Conservation (phyloP, 2,888 invertebrate species). For the Galerucella calmariensis region DNA sequence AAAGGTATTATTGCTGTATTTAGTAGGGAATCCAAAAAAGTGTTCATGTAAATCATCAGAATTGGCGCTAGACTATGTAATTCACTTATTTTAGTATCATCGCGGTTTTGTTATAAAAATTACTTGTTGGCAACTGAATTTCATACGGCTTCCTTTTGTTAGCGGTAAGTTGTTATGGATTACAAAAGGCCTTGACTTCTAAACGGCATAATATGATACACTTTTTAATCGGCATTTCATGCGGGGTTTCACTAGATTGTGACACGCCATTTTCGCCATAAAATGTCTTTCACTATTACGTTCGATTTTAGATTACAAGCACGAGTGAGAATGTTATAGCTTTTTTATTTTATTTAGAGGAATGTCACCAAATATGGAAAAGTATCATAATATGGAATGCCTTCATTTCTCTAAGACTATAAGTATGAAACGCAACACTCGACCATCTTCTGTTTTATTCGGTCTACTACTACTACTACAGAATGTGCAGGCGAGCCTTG, state of each 20-base stretch:
- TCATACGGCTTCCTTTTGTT: conserved; percentile 16
- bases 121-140: neutral
- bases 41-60: neutral
- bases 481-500: no score
- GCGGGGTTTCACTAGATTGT: conserved; percentile 31
- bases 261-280: conserved; percentile 27
- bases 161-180: neutral
- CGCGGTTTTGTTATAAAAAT: neutral
- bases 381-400: no score
- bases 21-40: neutral
- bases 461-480: no score
- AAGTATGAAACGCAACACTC: no score
- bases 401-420: no score
- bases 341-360: no score
- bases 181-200: conserved; percentile 34
- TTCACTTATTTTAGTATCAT: neutral
- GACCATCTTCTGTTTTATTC: no score
- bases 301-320: neutral
- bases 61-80: neutral
- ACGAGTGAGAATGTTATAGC: neutral
- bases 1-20: neutral
- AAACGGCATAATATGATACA: conserved; percentile 28
- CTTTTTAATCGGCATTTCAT: conserved; percentile 30
- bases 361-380: no score
- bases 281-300: conserved; percentile 3